A percentile compares a stretch with the other conserved stretches of the same genome.
These are phyloP conservation scores for Neostethus bicornis DNA, from an alignment of 2,797 vertebrate genomes.

Conservation along the genomic window DNA sequence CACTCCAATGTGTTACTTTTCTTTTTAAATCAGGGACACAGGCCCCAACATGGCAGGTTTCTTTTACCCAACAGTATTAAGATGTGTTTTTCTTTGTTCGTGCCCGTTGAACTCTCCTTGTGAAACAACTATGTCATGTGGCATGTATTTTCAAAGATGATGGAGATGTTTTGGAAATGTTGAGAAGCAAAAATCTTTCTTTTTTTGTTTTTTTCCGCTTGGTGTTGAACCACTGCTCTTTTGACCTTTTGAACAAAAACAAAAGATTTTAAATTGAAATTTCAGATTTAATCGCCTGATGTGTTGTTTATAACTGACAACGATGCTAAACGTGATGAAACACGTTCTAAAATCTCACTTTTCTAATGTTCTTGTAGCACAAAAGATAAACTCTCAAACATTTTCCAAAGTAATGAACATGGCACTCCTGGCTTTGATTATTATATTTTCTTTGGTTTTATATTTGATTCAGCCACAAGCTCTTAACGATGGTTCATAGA, in stretches of 20 bases:
- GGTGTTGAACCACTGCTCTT: conserved; percentile 83
- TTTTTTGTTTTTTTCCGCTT: conserved; percentile 77
- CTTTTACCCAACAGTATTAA: conserved; percentile 99
- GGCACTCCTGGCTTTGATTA: conserved; percentile 25
- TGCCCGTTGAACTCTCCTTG: conserved; percentile 94
- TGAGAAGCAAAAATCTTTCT: conserved; percentile 64
- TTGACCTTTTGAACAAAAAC: conserved; percentile 79
- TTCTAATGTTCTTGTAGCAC: conserved; percentile 38
- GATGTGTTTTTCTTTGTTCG: conserved; percentile 87
- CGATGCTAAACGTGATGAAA: conserved; percentile 73
- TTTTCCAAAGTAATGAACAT: conserved; percentile 7
- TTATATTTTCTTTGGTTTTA: conserved; percentile 4
- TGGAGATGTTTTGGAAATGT: conserved; percentile 40
- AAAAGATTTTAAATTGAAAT: conserved; percentile 74
- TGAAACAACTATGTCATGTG: conserved; percentile 89
- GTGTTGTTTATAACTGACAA: conserved; percentile 90
- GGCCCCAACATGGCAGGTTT: conserved; percentile 82
- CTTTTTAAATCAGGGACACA: conserved; percentile 70
- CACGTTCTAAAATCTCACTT: conserved; percentile 48
- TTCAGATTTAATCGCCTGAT: conserved; percentile 86
- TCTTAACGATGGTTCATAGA: no score
- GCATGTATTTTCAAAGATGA: conserved; percentile 83
- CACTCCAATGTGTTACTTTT: conserved; percentile 78
- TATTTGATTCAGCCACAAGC: neutral
- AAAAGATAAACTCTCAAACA: conserved; percentile 18